Evolutionary conservation across 2,113 vertebrate species (phyloP), one percentile per base, ranked within the genome.

Genomic region (Labrus mixtus): DNA sequence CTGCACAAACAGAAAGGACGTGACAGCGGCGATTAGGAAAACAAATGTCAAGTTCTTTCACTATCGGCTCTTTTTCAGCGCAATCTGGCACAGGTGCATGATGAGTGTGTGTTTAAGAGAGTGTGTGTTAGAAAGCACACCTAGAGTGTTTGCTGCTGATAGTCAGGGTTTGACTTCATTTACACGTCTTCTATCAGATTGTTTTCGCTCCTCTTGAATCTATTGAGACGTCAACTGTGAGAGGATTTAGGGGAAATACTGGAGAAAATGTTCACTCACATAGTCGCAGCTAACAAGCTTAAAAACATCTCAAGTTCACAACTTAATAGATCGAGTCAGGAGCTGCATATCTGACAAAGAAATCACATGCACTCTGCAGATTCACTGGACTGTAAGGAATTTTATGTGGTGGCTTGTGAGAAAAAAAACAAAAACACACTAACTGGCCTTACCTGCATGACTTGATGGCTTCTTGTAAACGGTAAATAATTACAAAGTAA

Each of bases 41-140:
- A 90, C 85, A 86, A 89, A 90, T 80, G 89, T 86, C 85, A 87
- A 87, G 73, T 87, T 86, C 83, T 87, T 87, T 89, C 78, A 83
- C 72, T 91, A 90, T 92, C 89, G 79, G 84, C 46, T 74, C 81
- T 58, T 82, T 82, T 72, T 74, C 66, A 81, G 22, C 22, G 9
- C 81, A 74, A 23, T 59, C 76, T 39, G 74, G 82, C 84, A 86
- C 89, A 90, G 81, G 86, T 87, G 86, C 77, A 78, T 51, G 51
- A n/a, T 60, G 50, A 43, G 29, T 67, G 58, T 67, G 53, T 80
- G 73, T 87, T 56, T n/a, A 59, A 11, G 45, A 55, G 58, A 55
- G 63, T 58, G 66, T 79, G 68, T 71, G 45, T n/a, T n/a, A 67
- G 60, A 55, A 54, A 81, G 69, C 63, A 75, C 57, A 22, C 48